Base-by-base conservation (phyloP, 64 coral and sea anemone species). In the Porites australiensis region DNA sequence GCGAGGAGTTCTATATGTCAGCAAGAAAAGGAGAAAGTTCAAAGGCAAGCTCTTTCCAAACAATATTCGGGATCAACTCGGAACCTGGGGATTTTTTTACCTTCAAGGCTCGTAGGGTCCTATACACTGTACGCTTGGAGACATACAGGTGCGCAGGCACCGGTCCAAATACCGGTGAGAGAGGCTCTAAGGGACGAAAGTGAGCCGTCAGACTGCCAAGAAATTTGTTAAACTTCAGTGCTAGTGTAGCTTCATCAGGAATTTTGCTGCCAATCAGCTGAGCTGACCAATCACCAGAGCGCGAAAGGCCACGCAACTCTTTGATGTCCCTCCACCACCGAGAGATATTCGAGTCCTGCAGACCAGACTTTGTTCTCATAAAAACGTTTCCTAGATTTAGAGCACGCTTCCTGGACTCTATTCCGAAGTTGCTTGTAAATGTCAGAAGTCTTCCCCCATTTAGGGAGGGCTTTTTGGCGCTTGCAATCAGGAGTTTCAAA, bases 191-290 rank as follows among this genome's bases (percentile, higher is more conserved):
- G 27, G 27, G 27, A 37, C 27, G 27, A 37, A 37, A 37, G 27
- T 37, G 27, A 37, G 27, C 27, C 27, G 27, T 37, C 27, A 37
- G 27, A 37, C 27, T 37, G 27, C 27, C 27, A 37, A 37, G 27
- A 37, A 37, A 37, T 37, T 37, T 37, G 27, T 37, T 37, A 37
- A 37, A 37, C 27, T 37, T 37, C 27, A 37, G 27, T 37, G 27
- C 27, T 37, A 37, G 27, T 37, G 27, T 37, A 37, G 27, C 27
- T 37, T 37, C 27, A 37, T 37, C 27, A 37, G 27, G 27, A 37
- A 64, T 90, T 47, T 90, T 76, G 70, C 58, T 23, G 7, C 64
- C 54, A 50, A 90, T 81, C 59, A 80, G 60, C n/a, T 90, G 82
- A 50, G 23, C n/a, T 44, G 60, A 47, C 82, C 64, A 70, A 49